Evolutionary conservation across 2,888 invertebrate genomes (phyloP).

Genomic region (Drosophila recens): DNA sequence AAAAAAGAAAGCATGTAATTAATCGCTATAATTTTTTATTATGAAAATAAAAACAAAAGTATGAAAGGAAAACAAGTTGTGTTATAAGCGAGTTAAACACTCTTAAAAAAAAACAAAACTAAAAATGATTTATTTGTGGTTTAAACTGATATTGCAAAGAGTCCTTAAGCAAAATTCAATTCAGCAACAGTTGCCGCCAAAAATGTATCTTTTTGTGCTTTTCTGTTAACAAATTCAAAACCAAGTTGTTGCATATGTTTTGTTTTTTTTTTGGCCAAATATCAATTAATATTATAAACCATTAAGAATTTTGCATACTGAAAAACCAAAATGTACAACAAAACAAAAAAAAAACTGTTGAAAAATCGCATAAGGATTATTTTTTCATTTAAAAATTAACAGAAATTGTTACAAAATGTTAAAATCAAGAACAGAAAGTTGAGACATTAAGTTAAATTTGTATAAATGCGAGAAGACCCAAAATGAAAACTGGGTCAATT

Average conservation of each 20-base stretch:
- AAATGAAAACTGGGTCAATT: not conserved
- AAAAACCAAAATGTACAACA: constrained; percentile 72
- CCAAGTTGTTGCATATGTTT: constrained; percentile 40
- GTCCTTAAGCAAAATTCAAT: constrained; percentile 4
- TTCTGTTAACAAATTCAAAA: constrained; percentile 42
- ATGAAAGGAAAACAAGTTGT: constrained; percentile 58
- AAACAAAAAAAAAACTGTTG: constrained; percentile 40
- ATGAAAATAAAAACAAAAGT: constrained; percentile 71
- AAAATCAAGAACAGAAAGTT: constrained; percentile 29
- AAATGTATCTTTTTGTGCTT: constrained; percentile 36
- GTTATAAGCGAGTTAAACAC: constrained; percentile 55
- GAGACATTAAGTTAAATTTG: constrained; percentile 41
- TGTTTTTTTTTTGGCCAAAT: constrained; percentile 27
- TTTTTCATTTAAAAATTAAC: constrained; percentile 45
- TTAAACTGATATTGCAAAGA: constrained; percentile 9
- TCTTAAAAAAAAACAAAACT: constrained; percentile 14
- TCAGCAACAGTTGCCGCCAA: constrained; percentile 29
- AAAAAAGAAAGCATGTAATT: constrained; percentile 65
- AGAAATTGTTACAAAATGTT: constrained; percentile 55
- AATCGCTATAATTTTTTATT: constrained; percentile 75
- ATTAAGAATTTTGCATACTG: constrained; percentile 49
- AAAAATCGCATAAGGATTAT: constrained; percentile 10
- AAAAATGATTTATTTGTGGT: constrained; percentile 33
- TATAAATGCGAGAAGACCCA: constrained; percentile 5
- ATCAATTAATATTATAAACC: constrained; percentile 38